A percentile compares a stretch with the other conserved stretches of the same genome.
phyloP scores from a whole-genome alignment of 2,113 vertebrate genomes.

The Oplegnathus fasciatus region DNA sequence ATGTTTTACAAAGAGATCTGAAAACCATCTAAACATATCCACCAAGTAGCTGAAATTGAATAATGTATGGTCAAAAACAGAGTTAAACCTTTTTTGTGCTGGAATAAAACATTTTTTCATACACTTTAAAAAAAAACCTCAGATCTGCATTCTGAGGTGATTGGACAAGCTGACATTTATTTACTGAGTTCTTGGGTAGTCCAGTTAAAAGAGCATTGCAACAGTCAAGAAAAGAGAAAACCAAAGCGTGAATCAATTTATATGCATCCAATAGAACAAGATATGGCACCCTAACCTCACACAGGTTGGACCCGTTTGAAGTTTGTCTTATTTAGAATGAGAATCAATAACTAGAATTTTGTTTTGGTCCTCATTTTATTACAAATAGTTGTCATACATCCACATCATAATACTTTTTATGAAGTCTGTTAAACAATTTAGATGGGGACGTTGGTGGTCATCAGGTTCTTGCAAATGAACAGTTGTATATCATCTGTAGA shows the following conservation, averaged over 20 bases:
- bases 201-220: no score
- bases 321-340: no score
- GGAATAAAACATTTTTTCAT: neutral
- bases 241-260: no score
- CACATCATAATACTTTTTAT: no score
- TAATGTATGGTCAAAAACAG: neutral
- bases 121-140: neutral
- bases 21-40: neutral
- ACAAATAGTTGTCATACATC: no score
- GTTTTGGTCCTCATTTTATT: no score
- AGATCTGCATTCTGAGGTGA: neutral
- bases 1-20: neutral
- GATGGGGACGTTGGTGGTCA: neutral
- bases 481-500: neutral
- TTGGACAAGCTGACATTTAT: no score
- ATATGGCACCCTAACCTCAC: neutral
- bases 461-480: neutral
- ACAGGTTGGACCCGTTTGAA: no score
- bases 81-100: neutral
- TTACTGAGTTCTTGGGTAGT: no score
- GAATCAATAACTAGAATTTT: no score
- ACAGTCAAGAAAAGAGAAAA: no score
- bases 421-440: neutral
- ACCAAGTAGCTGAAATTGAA: neutral
- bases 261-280: no score